Base-by-base conservation (phyloP, 2,797 vertebrate genomes). In the Gallinago stenura region DNA sequence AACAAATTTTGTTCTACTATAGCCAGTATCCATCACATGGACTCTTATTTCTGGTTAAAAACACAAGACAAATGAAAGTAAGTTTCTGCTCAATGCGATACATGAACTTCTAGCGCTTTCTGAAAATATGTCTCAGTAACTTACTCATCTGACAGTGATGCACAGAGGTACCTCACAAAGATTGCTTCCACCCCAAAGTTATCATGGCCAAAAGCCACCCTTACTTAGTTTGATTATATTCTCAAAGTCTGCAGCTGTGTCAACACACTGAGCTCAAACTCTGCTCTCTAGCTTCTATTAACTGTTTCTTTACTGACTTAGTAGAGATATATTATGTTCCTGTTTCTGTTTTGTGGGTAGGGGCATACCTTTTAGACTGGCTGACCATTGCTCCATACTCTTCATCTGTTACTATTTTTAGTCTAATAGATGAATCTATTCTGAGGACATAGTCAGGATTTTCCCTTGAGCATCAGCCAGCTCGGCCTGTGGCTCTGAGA, bases 221-320 rank as follows among this genome's bases (percentile, higher is more conserved):
- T 76, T 79, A 66, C 2, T 76, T 79, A 66, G 10, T 60, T 71
- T 87, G 57, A 60, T 82, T 77, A 79, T 80, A 41, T 58, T 90
- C 62, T 58, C 9, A 2, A 8, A 33, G 28, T 65, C 68, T 80
- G 81, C 89, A 93, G 78, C 96, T 93, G 95, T 92, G 75, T 89
- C 94, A 95, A 89, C 68, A 87, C n/a, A n/a, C 12, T 19, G 31
- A 70, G 22, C 48, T 75, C 79, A 62, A 66, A 56, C 45, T 54
- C 35, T 71, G 21, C n/a, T 75, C 0, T 0, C 45, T 69, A 18
- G 15, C 9, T 83, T 7, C 0, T 54, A 25, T 89, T 89, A 95
- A 85, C 87, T 60, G 3, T 77, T 95, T 83, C 56, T 88, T 25
- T 65, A 46, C 41, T 39, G 79, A 4, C 24, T 20, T 22, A 5